Evolutionary conservation across 2,888 invertebrate genomes (phyloP), one percentile per base, ranked within the genome.

Genomic region (Halictus ligatus): DNA sequence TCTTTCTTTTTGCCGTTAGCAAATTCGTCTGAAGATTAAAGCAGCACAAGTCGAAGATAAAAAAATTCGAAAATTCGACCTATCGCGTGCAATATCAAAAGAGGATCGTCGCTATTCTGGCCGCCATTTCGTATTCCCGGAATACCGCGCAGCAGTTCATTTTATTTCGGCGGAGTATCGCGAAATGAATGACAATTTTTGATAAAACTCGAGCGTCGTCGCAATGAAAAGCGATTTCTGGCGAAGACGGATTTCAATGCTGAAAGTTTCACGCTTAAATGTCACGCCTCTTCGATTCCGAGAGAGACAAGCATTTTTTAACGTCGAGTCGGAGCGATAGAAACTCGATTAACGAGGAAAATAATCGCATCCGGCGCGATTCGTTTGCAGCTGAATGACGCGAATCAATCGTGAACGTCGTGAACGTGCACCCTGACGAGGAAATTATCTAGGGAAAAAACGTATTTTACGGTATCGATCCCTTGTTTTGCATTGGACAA

Each of bases 321-420:
- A 48, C n/a, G 72, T 15, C 43, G 75, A 35, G 21, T 15, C 15
- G 50, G 60, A 71, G n/a, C 35, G 48, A 43, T 48, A 54, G 69
- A 71, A 76, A 54, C 69, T 25, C 69, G 54, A 76, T 54, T 73
- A 54, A 82, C 71, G 71, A 48, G 71, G 75, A 58, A 76, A 73
- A 73, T 72, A 83, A 83, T 83, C 81, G 60, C 50, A 13, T 43
- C 60, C 60, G 54, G 64, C 29, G 29, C 79, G 82, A 80, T 67
- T 67, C 82, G 29, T 67, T 80, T 69, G 54, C 73, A 54, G 43
- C 7, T 35, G 13, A 80, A 80, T 74, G 67, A 81, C 58, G n/a
- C 69, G 25, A 78, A 78, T 78, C 69, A 78, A 78, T 71, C 69
- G 54, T 21, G 54, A 69, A 25, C 25, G 69, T 46, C 21, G 54